A percentile compares a stretch with the other conserved stretches of the same genome.
These are phyloP conservation scores for Acanthosepion lycidas DNA, from an alignment of 2,888 invertebrate genomes.

Conservation along the genomic window DNA sequence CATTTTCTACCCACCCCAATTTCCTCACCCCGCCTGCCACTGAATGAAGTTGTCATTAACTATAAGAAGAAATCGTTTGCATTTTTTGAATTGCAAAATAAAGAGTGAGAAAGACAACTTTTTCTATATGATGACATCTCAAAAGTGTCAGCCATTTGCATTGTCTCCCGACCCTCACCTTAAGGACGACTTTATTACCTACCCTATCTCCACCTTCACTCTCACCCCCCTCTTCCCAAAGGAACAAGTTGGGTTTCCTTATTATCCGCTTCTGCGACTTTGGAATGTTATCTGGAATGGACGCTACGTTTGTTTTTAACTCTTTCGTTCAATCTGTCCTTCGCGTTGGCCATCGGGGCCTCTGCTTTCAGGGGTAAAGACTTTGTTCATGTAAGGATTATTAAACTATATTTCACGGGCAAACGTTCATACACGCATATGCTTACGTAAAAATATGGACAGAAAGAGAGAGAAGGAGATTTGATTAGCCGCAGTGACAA, in stretches of 20 bases:
- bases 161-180: not conserved
- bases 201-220: not conserved
- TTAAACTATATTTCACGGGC: not conserved
- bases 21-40: not conserved
- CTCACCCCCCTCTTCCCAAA: not conserved
- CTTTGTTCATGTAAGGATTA: too few relatives aligned
- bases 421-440: not conserved
- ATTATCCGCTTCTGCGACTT: slow-evolving; percentile 9
- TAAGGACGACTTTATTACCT: not conserved
- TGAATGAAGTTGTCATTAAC: not conserved
- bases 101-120: not conserved
- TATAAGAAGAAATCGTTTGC: not conserved
- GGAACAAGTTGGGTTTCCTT: slow-evolving; percentile 21
- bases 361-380: not conserved
- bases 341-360: not conserved
- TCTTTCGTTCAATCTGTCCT: not conserved
- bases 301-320: not conserved
- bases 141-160: not conserved
- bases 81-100: slow-evolving; percentile 17
- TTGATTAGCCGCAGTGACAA: not conserved
- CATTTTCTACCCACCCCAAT: not conserved
- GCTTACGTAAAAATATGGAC: not conserved
- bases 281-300: slow-evolving; percentile 23
- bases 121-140: not conserved
- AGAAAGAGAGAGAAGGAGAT: not conserved